Base-by-base conservation (phyloP, 2,113 vertebrate species). In the Eonycteris spelaea region DNA sequence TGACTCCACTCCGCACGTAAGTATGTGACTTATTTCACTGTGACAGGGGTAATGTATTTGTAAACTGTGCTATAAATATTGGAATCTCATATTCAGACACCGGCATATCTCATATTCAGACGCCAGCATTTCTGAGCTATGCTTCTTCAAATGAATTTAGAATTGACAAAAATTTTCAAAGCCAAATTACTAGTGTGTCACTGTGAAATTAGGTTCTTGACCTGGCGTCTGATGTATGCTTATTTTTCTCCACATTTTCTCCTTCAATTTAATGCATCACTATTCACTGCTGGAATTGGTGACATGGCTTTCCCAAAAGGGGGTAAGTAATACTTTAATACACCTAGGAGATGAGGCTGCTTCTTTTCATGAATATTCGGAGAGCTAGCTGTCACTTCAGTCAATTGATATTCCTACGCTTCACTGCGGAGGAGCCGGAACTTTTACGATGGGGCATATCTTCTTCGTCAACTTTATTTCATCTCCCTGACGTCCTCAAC, bases 31-130 rank as follows among this genome's bases (percentile, higher is more conserved):
- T 99, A 99, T 99, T 99, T 99, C 99, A 99, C 99, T 98, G 99
- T 99, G 99, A 99, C 99, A 99, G 99, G 99, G 98, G 99, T 99
- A 99, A 99, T 99, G 99, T 99, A 99, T 99, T 99, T 99, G 99
- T 99, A 99, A 99, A 99, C 99, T 99, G 99, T 99, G 97, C 99
- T 99, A 99, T 99, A 99, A 99, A 99, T 99, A 99, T 99, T 99
- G 99, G 98, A 98, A 99, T 99, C 99, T 99, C 99, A 99, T 99
- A 99, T 99, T 98, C 98, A 98, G 98, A 98, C 98, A 98, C 98
- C 28, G 0, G 99, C 99, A 99, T 99, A 99, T 99, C 99, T 99
- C 99, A 99, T 98, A 98, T 99, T 98, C 99, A 98, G 99, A 98
- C 98, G 96, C 98, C 96, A 93, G 98, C 98, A 98, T 99, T 99